Evolutionary conservation across 2,888 invertebrate genomes (phyloP).

Genomic region (Andrena praecox): DNA sequence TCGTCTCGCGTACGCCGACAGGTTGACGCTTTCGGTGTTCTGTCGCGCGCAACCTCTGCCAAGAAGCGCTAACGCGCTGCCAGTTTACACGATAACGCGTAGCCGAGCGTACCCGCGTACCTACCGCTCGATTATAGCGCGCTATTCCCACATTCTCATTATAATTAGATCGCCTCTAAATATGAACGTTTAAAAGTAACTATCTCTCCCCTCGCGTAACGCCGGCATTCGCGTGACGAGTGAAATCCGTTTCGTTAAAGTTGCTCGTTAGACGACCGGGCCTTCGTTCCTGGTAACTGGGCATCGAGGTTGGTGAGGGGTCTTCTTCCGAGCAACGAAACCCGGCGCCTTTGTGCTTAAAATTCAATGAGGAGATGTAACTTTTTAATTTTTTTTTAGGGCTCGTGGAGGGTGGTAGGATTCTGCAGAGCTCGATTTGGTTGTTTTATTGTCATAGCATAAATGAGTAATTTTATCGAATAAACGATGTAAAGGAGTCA

Average conservation of each 20-base stretch:
- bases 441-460: too few relatives aligned
- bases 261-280: conserved; percentile 6
- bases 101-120: conserved; percentile 27
- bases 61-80: conserved; percentile 50
- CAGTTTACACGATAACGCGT: conserved; percentile 57
- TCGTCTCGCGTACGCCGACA: conserved; percentile 46
- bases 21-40: conserved; percentile 51
- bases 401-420: background rate
- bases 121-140: conserved; percentile 43
- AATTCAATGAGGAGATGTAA: background rate
- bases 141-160: conserved; percentile 48
- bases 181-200: conserved; percentile 48
- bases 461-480: too few relatives aligned
- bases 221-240: conserved; percentile 27
- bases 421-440: too few relatives aligned
- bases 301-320: background rate
- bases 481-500: too few relatives aligned
- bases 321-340: background rate
- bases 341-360: background rate
- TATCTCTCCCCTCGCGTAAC: conserved; percentile 10
- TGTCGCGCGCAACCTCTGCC: conserved; percentile 47
- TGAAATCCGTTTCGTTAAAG: conserved; percentile 33
- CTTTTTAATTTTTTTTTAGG: background rate
- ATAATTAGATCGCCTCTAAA: conserved; percentile 53
- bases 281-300: conserved; percentile 8